Conservation (phyloP, 1,140 invertebrate genomes). For the Chymomyza costata region DNA sequence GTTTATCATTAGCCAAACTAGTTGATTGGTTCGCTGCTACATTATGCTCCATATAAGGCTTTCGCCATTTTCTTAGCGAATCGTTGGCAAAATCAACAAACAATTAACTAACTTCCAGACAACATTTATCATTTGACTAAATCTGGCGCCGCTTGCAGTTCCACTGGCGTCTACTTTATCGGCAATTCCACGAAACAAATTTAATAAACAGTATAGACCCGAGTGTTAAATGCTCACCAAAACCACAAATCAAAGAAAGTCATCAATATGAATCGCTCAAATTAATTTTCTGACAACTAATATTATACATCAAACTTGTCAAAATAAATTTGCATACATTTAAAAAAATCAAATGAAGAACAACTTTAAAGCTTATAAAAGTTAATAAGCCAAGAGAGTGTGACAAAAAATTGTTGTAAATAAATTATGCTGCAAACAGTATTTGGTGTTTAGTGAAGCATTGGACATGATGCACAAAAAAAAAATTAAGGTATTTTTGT, state of each 20-base stretch:
- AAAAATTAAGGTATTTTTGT: no score
- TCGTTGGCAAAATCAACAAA: conserved; percentile 12
- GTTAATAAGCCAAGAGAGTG: conserved; percentile 36
- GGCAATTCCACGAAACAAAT: conserved; percentile 51
- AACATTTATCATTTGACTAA: background rate
- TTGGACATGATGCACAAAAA: no score
- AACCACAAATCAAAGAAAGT: conserved; percentile 42
- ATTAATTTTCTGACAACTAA: conserved; percentile 27
- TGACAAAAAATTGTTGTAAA: no score
- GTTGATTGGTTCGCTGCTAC: conserved; percentile 33
- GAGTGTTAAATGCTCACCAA: conserved; percentile 38
- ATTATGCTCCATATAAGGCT: background rate
- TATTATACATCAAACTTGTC: conserved; percentile 46
- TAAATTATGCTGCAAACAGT: no score
- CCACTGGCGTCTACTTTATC: no score
- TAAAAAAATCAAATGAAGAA: conserved; percentile 22
- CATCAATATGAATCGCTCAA: conserved; percentile 51
- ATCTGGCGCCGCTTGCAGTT: background rate
- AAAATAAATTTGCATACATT: conserved; percentile 49
- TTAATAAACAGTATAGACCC: no score
- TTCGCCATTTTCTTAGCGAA: background rate
- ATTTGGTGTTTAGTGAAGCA: no score
- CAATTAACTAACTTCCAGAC: background rate
- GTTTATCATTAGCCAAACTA: conserved; percentile 62
- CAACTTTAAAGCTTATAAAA: conserved; percentile 2